Evolutionary conservation across 2,888 invertebrate genomes (phyloP), one percentile per base, ranked within the genome.

Genomic region (Litoditis marina): DNA sequence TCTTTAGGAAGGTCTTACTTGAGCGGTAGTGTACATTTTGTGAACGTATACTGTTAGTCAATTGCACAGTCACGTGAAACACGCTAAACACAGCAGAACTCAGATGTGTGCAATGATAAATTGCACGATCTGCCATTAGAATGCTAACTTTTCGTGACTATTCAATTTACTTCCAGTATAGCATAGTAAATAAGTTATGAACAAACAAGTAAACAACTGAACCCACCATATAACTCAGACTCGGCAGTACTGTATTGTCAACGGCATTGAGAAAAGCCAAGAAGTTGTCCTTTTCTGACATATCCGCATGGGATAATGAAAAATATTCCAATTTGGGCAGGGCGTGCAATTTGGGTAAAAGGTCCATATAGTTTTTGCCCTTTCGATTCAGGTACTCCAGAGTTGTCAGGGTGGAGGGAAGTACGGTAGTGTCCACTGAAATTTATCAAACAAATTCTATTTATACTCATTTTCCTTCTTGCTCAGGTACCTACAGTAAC

Each of bases 321-420:
- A 57, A 22, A 13, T 44, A 31, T 31, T 34, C 57, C 13, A 57
- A 34, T 7, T 47, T 57, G 22, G 46, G 46, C 57, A 57, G 27
- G 8, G 47, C 44, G 4, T 44, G n/a, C 16, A 57, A 11, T 2
- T 44, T n/a, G 4, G 46, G 32, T 4, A 57, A 28, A 16, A 57
- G 19, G 25, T 19, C 27, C 2, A 47, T 27, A 27, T 57, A 46
- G 19, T 57, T 46, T 2, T 4, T 22, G 2, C n/a, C 32, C 30
- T 47, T 46, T 32, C 57, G 44, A 25, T 57, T 57, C 16, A 31
- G 22, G 31, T 47, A 57, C 34, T 57, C 57, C 7, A 57, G n/a
- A 7, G 32, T 25, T 32, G 32, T 47, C 8, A 57, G 31, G 34
- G 34, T 57, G 2, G 32, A 13, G 0, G 57, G 57, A 7, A 57